Evolutionary conservation across 2,113 vertebrate genomes (phyloP).

Genomic region (Prolemur simus): DNA sequence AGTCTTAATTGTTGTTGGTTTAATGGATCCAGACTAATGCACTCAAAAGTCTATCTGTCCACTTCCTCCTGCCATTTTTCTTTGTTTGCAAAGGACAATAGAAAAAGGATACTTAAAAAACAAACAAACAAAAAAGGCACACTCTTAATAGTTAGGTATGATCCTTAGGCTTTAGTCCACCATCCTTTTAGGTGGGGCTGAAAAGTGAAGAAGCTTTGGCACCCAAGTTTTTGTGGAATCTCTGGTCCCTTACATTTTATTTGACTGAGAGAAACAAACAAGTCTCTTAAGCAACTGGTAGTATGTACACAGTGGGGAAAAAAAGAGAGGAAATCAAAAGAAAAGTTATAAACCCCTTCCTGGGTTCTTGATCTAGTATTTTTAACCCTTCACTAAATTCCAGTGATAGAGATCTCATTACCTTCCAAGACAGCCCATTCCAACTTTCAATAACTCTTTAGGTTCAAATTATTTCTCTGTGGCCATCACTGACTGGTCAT

Average conservation of each 20-base stretch:
- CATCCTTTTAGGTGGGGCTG: background rate
- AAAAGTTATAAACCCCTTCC: background rate
- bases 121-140: background rate
- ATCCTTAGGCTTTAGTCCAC: background rate
- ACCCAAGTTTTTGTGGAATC: background rate
- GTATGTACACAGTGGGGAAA: accelerated
- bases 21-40: background rate
- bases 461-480: background rate
- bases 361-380: background rate
- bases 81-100: background rate
- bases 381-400: background rate
- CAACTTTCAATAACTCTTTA: background rate
- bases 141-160: background rate
- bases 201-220: background rate
- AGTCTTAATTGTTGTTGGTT: background rate
- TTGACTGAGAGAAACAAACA: background rate
- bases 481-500: background rate
- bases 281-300: background rate
- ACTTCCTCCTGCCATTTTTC: background rate
- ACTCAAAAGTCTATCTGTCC: background rate
- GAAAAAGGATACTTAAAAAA: background rate
- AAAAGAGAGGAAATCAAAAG: background rate
- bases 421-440: accelerated
- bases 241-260: background rate
- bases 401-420: background rate